Percentiles rank a stretch among this genome's conserved stretches.
Evolutionary conservation across 2,888 invertebrate species (phyloP).

Genomic region (Tipula vernalis): DNA sequence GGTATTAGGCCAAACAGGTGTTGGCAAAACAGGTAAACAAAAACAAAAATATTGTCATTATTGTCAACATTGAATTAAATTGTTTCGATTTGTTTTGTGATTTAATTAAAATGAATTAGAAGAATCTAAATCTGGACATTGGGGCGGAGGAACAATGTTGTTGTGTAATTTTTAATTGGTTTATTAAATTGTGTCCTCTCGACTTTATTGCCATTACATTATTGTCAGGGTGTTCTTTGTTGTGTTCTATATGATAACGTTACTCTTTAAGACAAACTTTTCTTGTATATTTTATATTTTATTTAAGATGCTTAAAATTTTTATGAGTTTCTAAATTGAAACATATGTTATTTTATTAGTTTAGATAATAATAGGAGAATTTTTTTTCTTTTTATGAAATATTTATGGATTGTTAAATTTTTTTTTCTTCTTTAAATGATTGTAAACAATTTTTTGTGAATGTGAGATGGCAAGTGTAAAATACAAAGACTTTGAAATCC

Average conservation of each 20-base stretch:
- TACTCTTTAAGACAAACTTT: not conserved
- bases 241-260: not conserved
- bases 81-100: not conserved
- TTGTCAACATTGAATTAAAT: not conserved
- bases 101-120: not conserved
- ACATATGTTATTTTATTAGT: not conserved
- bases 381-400: not conserved
- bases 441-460: too few species aligned
- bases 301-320: not conserved
- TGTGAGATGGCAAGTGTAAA: too few species aligned
- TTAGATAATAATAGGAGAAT: not conserved
- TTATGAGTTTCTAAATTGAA: not conserved
- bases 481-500: too few species aligned
- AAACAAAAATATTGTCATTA: not conserved
- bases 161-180: not conserved
- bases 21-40: constrained; percentile 64
- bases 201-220: not conserved
- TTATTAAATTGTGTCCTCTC: not conserved
- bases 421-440: too few species aligned
- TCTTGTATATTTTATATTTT: not conserved
- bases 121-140: too few species aligned
- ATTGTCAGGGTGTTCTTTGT: not conserved
- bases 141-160: too few species aligned
- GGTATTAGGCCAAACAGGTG: constrained; percentile 68
- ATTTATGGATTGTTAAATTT: not conserved